Evolutionary conservation across 2,797 vertebrate genomes (phyloP).

Genomic region (Acanthurus lineatus): DNA sequence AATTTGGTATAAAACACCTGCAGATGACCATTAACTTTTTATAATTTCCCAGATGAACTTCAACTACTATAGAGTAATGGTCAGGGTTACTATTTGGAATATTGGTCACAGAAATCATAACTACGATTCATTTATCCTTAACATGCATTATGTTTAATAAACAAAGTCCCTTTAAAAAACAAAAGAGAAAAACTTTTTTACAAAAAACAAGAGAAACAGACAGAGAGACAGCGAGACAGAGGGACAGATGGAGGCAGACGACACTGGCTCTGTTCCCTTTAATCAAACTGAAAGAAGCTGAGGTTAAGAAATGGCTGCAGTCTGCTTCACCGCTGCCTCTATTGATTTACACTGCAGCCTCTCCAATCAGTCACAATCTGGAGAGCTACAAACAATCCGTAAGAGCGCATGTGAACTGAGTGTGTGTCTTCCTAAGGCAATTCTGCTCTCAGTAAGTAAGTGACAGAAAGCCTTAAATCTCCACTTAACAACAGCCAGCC

Average conservation of each 20-base stretch:
- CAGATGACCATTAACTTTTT: too few species aligned
- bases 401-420: constrained; percentile 26
- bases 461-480: constrained; percentile 72
- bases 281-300: constrained; percentile 46
- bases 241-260: constrained; percentile 23
- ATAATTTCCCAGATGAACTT: too few species aligned
- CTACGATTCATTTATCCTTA: background rate
- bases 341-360: constrained; percentile 70
- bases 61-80: too few species aligned
- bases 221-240: constrained; percentile 7
- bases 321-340: constrained; percentile 42
- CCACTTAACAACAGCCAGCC: constrained; percentile 66
- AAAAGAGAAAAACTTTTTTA: background rate
- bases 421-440: constrained; percentile 54
- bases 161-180: background rate
- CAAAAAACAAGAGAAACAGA: constrained; percentile 10
- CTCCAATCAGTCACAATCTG: constrained; percentile 70
- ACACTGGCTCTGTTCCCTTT: constrained; percentile 33
- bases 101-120: background rate
- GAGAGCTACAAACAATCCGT: constrained; percentile 60
- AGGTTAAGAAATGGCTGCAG: constrained; percentile 48
- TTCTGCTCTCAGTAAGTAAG: constrained; percentile 61
- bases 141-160: background rate
- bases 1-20: too few species aligned
- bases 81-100: background rate